Conservation (phyloP, 1,140 invertebrate genomes). For the Coenobita brevimanus region DNA sequence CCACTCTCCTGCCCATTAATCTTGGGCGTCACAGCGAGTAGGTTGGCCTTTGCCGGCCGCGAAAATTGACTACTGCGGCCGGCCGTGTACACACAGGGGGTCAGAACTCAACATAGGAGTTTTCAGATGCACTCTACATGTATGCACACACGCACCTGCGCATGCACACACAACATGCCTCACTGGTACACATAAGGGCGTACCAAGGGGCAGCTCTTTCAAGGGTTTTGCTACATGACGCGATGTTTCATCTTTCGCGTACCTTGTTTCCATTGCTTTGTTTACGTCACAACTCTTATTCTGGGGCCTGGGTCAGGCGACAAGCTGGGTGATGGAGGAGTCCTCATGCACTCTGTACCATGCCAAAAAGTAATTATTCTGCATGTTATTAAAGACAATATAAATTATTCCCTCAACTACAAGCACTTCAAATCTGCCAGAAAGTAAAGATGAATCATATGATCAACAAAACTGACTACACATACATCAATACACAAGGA, state of each 20-base stretch:
- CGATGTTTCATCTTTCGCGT: slow-evolving; percentile 35
- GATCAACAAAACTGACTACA: too few relatives aligned
- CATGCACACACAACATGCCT: slow-evolving; percentile 26
- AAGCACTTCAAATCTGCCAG: slow-evolving; percentile 41
- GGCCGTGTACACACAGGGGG: slow-evolving; percentile 52
- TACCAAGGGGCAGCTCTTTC: too few relatives aligned
- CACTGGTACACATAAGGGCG: neutral
- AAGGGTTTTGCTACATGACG: slow-evolving; percentile 33
- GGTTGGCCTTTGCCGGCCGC: slow-evolving; percentile 37
- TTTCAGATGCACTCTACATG: slow-evolving; percentile 34
- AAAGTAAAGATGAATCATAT: neutral
- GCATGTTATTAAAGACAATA: too few relatives aligned
- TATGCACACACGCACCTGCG: slow-evolving; percentile 35
- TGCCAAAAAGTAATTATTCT: slow-evolving; percentile 17
- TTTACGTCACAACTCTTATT: slow-evolving; percentile 47
- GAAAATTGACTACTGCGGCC: slow-evolving; percentile 58
- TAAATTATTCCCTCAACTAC: slow-evolving; percentile 24
- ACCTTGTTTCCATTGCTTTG: slow-evolving; percentile 23
- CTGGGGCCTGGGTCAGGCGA: slow-evolving; percentile 55
- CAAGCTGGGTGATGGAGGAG: slow-evolving; percentile 5
- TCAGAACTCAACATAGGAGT: slow-evolving; percentile 62
- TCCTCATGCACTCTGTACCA: slow-evolving; percentile 20
- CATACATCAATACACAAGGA: too few relatives aligned
- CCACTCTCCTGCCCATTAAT: too few relatives aligned
- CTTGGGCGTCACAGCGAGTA: neutral